phyloP scores from a whole-genome alignment of 2,113 vertebrate genomes.

The Osmerus eperlanus region DNA sequence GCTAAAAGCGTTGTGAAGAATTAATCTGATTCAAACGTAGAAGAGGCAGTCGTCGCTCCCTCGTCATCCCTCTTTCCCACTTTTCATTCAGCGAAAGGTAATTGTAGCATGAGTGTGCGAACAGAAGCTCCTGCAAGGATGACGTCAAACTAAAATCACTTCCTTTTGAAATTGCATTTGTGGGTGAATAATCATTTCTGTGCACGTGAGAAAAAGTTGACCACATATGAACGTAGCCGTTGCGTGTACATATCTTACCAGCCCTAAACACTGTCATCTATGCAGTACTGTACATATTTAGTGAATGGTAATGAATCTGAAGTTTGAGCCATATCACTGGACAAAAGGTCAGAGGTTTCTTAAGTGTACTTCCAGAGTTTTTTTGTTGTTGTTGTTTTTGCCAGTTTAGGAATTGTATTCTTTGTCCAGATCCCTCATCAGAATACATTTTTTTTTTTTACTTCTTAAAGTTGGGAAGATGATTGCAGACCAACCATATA shows the following conservation, averaged over 20 bases:
- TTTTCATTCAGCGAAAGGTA: slow-evolving; percentile 46
- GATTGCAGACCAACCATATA: too few species aligned
- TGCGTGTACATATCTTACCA: not conserved
- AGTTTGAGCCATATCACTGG: too few species aligned
- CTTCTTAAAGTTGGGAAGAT: too few species aligned
- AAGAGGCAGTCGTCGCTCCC: not conserved
- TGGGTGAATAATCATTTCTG: slow-evolving; percentile 25
- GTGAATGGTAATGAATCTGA: too few species aligned
- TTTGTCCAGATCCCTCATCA: too few species aligned
- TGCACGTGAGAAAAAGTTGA: slow-evolving; percentile 32
- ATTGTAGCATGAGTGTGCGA: slow-evolving; percentile 44
- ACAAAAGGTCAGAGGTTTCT: too few species aligned
- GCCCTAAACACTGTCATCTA: too few species aligned
- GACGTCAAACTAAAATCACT: slow-evolving; percentile 54
- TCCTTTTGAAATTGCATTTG: slow-evolving; percentile 44
- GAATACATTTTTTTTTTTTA: too few species aligned
- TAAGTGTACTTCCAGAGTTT: too few species aligned
- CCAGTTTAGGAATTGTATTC: too few species aligned
- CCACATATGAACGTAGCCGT: not conserved
- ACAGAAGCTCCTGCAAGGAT: slow-evolving; percentile 21
- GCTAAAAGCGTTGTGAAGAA: not conserved
- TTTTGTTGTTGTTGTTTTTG: too few species aligned
- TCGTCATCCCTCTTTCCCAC: not conserved
- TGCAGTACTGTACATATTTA: too few species aligned
- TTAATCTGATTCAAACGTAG: not conserved